A percentile compares a stretch with the other conserved stretches of the same genome.
Evolutionary conservation across 2,888 invertebrate species (phyloP).

Genomic region (Busseola fusca): DNA sequence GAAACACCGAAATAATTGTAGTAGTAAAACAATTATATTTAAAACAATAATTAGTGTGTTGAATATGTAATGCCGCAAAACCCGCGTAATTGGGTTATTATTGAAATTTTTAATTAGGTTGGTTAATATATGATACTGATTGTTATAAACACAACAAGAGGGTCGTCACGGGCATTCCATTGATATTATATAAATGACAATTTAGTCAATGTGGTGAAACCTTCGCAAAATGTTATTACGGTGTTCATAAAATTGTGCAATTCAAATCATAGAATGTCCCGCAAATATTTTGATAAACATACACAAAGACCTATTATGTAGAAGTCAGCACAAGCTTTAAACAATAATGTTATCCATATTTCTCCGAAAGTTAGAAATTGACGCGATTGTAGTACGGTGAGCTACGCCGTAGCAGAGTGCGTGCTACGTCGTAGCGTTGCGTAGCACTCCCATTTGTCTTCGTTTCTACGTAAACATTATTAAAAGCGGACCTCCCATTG

Average conservation of each 20-base stretch:
- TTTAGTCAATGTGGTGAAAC: constrained; percentile 9
- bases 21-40: constrained; percentile 15
- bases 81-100: constrained; percentile 22
- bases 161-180: neutral
- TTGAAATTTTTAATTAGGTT: constrained; percentile 45
- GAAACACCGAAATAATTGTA: neutral
- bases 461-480: neutral
- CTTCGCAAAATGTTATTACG: neutral
- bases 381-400: neutral
- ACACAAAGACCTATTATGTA: neutral
- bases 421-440: constrained; percentile 15
- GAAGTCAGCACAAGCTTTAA: neutral
- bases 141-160: constrained; percentile 4
- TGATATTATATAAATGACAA: neutral
- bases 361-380: neutral
- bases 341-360: neutral
- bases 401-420: constrained; percentile 20
- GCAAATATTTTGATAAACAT: neutral
- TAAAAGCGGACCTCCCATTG: neutral
- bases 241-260: neutral
- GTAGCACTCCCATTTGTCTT: neutral
- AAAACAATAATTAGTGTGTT: constrained; percentile 31
- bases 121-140: constrained; percentile 37
- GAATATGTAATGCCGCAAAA: constrained; percentile 37
- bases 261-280: neutral